phyloP scores from a whole-genome alignment of 2,888 invertebrate genomes.

The Chymomyza amoena region DNA sequence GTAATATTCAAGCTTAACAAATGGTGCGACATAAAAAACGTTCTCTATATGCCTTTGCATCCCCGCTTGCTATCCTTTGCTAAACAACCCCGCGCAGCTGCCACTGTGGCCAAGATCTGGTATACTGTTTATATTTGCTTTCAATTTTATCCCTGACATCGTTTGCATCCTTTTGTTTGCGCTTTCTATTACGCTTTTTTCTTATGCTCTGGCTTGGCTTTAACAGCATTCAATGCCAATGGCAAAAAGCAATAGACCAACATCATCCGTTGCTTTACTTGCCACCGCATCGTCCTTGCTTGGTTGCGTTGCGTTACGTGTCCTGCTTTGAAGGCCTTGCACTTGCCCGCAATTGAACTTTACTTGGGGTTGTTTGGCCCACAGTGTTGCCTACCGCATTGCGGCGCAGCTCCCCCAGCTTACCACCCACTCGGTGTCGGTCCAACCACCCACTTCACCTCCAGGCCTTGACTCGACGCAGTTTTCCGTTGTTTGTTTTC shows the following conservation, averaged over 20 bases:
- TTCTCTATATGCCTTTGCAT: not conserved
- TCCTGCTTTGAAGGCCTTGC: conserved; percentile 48
- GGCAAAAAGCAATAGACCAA: conserved; percentile 10
- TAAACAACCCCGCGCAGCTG: conserved; percentile 1
- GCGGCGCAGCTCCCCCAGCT: not conserved
- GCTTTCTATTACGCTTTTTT: conserved; percentile 29
- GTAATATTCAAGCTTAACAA: not conserved
- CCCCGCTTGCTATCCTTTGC: not conserved
- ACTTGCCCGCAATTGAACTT: conserved; percentile 67
- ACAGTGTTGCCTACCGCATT: conserved; percentile 13
- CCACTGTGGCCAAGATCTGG: not conserved
- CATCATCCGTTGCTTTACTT: not conserved
- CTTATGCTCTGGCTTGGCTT: not conserved
- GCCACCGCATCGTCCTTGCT: conserved; percentile 39
- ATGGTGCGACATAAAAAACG: conserved; percentile 1
- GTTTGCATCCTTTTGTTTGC: conserved; percentile 50
- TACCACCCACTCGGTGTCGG: not conserved
- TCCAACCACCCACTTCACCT: conserved; percentile 1
- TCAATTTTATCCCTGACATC: conserved; percentile 62
- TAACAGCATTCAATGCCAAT: conserved; percentile 27
- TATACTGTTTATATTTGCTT: conserved; percentile 51
- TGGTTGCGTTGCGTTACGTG: conserved; percentile 30
- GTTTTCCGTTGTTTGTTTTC: not conserved
- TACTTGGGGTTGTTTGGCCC: conserved; percentile 57
- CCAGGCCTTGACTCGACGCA: conserved; percentile 2